Evolutionary conservation across 2,113 vertebrate species (phyloP).

Genomic region (Pedetes capensis): DNA sequence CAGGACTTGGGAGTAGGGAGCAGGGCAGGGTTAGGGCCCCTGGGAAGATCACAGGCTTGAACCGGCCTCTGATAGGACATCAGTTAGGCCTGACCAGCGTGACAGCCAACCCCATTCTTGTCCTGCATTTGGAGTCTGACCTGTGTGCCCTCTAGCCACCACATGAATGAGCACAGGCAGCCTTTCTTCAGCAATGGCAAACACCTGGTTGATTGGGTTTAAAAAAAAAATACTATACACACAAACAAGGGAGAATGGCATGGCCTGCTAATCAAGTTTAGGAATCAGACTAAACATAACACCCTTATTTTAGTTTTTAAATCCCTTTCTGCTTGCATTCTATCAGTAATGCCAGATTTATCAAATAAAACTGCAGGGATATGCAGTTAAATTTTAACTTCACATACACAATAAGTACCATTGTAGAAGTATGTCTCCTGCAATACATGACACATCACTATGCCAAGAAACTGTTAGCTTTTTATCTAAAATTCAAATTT

Average conservation of each 20-base stretch:
- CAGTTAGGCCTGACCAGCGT: background rate
- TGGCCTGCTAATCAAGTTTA: background rate
- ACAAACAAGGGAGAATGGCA: background rate
- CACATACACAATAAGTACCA: slow-evolving; percentile 11
- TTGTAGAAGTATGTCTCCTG: background rate
- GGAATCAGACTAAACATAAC: background rate
- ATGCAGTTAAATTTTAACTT: slow-evolving; percentile 2
- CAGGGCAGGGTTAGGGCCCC: background rate
- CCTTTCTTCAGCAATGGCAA: slow-evolving; percentile 13
- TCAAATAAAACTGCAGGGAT: background rate
- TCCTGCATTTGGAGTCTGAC: background rate
- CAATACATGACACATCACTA: background rate
- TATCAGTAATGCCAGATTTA: background rate
- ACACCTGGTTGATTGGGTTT: background rate
- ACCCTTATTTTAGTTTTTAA: background rate
- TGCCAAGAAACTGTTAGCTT: background rate
- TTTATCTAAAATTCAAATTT: slow-evolving; percentile 28
- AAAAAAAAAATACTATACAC: background rate
- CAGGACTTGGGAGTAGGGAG: background rate
- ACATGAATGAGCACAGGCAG: background rate
- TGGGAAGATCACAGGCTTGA: slow-evolving; percentile 49
- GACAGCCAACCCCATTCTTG: slow-evolving; percentile 13
- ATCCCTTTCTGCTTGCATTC: background rate
- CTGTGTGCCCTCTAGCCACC: background rate
- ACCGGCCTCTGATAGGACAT: slow-evolving; percentile 36